Evolutionary conservation across 2,797 vertebrate species (phyloP).

Genomic region (Acipenser transmontanus): DNA sequence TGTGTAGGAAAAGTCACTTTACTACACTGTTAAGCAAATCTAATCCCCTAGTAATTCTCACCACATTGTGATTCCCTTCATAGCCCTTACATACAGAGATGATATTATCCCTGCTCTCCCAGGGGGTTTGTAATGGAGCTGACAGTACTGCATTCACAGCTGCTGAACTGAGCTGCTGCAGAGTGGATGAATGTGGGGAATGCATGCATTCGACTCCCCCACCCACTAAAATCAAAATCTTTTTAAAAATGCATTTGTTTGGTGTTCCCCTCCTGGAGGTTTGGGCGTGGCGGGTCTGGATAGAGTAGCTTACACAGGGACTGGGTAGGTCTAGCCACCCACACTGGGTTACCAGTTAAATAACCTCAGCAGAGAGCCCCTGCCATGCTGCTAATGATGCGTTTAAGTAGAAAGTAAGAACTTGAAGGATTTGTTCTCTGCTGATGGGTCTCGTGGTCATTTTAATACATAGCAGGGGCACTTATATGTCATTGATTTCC

Average conservation of each 20-base stretch:
- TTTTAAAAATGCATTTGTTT: background rate
- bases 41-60: background rate
- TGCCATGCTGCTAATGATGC: too few relatives aligned
- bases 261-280: too few relatives aligned
- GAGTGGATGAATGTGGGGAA: background rate
- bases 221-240: background rate
- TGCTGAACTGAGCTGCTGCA: conserved; percentile 5
- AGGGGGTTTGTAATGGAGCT: background rate
- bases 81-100: background rate
- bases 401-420: too few relatives aligned
- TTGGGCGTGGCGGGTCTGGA: too few relatives aligned
- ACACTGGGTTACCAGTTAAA: too few relatives aligned
- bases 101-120: background rate
- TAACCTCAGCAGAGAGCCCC: too few relatives aligned
- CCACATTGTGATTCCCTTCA: background rate
- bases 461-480: too few relatives aligned
- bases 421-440: too few relatives aligned
- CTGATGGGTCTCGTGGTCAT: too few relatives aligned
- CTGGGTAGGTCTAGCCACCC: too few relatives aligned
- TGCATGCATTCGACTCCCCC: background rate
- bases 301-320: too few relatives aligned
- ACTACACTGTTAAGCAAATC: conserved; percentile 5
- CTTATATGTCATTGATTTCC: too few relatives aligned
- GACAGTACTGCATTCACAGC: background rate
- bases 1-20: background rate